Conservation (phyloP, 2,797 vertebrate species). For the Myiothlypis coronata region DNA sequence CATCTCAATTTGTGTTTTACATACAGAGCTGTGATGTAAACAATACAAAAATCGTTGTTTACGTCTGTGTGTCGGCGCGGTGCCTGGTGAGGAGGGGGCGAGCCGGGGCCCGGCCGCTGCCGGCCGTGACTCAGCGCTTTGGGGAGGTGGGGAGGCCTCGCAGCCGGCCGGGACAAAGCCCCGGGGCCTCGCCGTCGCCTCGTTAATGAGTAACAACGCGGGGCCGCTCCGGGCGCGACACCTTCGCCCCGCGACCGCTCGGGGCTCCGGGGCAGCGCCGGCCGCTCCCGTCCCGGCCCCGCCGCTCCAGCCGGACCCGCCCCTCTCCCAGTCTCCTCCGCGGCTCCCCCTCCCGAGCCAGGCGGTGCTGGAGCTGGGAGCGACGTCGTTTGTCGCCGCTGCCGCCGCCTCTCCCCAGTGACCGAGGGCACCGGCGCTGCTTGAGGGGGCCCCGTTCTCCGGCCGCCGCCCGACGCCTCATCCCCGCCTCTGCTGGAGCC, state of each 20-base stretch:
- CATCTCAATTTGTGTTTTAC: fast-evolving
- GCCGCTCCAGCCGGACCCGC: background rate
- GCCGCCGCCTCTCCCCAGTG: background rate
- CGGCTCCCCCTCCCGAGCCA: background rate
- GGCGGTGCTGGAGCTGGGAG: background rate
- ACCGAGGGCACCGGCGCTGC: background rate
- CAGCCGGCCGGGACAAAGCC: background rate
- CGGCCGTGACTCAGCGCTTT: conserved; percentile 2
- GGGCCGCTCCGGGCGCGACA: background rate
- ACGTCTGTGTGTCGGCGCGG: fast-evolving
- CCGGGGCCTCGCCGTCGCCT: background rate
- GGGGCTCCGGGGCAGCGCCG: background rate
- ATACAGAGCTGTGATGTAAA: fast-evolving
- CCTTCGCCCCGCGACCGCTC: background rate
- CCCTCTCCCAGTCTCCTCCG: conserved; percentile 54
- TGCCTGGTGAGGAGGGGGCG: background rate
- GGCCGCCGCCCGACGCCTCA: background rate
- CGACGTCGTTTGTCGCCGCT: background rate
- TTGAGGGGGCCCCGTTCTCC: background rate
- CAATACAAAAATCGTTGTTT: fast-evolving
- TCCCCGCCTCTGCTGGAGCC: background rate
- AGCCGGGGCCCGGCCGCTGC: background rate
- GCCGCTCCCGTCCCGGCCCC: background rate
- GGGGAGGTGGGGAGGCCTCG: background rate
- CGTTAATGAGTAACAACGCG: background rate